These are phyloP conservation scores for Coenonympha arcania DNA, from an alignment of 2,888 invertebrate genomes.

Conservation along the genomic window DNA sequence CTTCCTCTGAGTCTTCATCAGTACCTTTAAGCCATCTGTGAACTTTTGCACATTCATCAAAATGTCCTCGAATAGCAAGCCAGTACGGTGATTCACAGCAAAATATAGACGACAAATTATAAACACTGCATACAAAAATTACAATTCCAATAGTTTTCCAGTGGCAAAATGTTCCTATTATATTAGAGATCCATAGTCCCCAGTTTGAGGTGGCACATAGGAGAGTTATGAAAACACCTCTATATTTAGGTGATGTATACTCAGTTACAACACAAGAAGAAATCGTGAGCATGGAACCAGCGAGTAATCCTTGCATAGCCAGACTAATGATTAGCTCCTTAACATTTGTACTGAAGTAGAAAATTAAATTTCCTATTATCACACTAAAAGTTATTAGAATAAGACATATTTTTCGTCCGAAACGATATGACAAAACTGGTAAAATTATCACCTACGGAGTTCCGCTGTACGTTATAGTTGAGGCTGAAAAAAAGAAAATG, in stretches of 20 bases:
- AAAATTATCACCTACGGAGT: slow-evolving; percentile 4
- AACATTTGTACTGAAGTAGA: slow-evolving; percentile 10
- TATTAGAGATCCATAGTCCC: slow-evolving; percentile 27
- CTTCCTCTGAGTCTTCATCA: slow-evolving; percentile 14
- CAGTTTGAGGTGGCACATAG: slow-evolving; percentile 24
- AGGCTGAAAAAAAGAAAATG: slow-evolving; percentile 7
- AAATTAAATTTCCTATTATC: slow-evolving; percentile 2
- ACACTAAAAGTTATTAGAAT: neutral
- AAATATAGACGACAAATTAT: slow-evolving; percentile 15
- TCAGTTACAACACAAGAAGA: slow-evolving; percentile 19
- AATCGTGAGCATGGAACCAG: slow-evolving; percentile 7
- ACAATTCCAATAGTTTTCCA: slow-evolving; percentile 26
- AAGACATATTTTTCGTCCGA: slow-evolving; percentile 1
- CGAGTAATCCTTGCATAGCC: slow-evolving; percentile 11
- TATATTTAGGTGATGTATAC: slow-evolving; percentile 24
- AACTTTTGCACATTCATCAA: slow-evolving; percentile 22
- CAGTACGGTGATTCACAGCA: slow-evolving; percentile 28
- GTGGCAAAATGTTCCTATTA: slow-evolving; percentile 29
- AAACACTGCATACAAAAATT: slow-evolving; percentile 17
- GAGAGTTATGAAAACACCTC: slow-evolving; percentile 23
- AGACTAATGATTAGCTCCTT: slow-evolving; percentile 10
- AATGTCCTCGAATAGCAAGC: slow-evolving; percentile 25
- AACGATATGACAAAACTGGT: slow-evolving; percentile 3
- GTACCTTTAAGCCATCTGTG: slow-evolving; percentile 27
- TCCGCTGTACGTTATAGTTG: neutral